These are phyloP conservation scores for Eclectus roratus DNA, from an alignment of 2,113 vertebrate genomes.

Conservation along the genomic window DNA sequence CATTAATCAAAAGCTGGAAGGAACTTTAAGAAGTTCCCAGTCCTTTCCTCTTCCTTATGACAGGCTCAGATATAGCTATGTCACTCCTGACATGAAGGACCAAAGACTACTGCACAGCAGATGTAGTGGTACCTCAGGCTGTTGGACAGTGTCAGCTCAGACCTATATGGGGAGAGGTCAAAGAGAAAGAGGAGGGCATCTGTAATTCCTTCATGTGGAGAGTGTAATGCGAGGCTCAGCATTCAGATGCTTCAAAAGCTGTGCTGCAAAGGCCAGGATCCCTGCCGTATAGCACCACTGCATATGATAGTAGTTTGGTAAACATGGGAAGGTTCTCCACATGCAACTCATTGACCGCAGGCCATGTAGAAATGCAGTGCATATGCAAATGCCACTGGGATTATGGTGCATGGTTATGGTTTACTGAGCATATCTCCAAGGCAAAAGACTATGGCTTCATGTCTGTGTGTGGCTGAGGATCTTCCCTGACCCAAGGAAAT, in stretches of 20 bases:
- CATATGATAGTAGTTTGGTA: not conserved
- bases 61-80: not conserved
- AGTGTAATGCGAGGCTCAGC: not conserved
- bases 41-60: not conserved
- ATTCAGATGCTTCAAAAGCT: not conserved
- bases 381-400: not conserved
- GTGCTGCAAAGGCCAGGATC: not conserved
- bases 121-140: not conserved
- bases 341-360: not conserved
- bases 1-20: not conserved
- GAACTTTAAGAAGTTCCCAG: not conserved
- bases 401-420: rapidly evolving
- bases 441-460: not conserved
- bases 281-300: rapidly evolving
- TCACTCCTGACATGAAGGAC: not conserved
- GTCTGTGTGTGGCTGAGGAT: not conserved
- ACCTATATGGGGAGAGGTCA: not conserved
- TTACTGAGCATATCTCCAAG: not conserved
- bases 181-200: not conserved
- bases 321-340: not conserved
- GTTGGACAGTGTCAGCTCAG: not conserved
- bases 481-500: not conserved
- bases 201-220: not conserved
- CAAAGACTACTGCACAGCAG: not conserved
- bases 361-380: rapidly evolving